A percentile compares a stretch with the other conserved stretches of the same genome.
phyloP scores from a whole-genome alignment of 2,113 vertebrate species.

The Toxostoma redivivum region DNA sequence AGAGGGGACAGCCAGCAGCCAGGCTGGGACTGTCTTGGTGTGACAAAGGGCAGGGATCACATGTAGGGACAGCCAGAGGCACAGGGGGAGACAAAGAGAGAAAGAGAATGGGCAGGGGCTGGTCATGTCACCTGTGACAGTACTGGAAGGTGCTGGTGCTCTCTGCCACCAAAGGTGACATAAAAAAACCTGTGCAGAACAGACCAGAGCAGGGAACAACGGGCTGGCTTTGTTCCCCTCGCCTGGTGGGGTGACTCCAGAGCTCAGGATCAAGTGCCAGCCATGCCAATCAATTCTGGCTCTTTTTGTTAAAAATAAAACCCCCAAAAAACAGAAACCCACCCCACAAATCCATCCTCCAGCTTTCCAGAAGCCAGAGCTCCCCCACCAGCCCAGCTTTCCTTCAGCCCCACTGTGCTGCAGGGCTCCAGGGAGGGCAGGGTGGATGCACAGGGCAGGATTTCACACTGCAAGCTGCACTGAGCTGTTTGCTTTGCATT shows the following conservation, averaged over 20 bases:
- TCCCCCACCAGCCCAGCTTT: not conserved
- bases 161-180: conserved; percentile 5
- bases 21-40: not conserved
- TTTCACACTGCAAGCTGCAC: not conserved
- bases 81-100: not conserved
- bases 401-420: not conserved
- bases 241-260: not conserved
- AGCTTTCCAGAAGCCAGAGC: not conserved
- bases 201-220: not conserved
- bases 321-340: not conserved
- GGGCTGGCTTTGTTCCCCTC: not conserved
- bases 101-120: not conserved
- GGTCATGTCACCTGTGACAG: accelerated
- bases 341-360: not conserved
- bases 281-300: not conserved
- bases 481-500: conserved; percentile 4
- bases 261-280: not conserved
- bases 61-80: not conserved
- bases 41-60: conserved; percentile 4
- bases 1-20: not conserved
- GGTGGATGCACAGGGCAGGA: not conserved
- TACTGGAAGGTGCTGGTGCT: conserved; percentile 24
- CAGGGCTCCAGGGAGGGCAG: not conserved
- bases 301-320: not conserved
- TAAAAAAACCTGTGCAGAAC: not conserved